phyloP scores from a whole-genome alignment of 2,113 vertebrate genomes.

The Nothoprocta pentlandii region DNA sequence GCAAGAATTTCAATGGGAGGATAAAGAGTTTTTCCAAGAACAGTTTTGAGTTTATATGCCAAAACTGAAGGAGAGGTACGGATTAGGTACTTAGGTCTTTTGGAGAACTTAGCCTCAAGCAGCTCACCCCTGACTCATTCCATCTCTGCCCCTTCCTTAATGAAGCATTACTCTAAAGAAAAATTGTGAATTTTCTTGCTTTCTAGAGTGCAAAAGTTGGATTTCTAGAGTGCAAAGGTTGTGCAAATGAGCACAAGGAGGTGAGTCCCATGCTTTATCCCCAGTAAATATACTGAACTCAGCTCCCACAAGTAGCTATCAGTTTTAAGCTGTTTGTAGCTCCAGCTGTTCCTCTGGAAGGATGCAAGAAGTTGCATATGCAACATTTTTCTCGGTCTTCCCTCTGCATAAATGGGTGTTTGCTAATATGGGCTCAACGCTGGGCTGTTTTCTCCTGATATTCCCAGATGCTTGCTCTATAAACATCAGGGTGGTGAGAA shows the following conservation, averaged over 20 bases:
- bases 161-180: neutral
- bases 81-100: neutral
- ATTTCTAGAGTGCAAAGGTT: neutral
- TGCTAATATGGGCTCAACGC: neutral
- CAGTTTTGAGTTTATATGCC: neutral
- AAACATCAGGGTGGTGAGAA: neutral
- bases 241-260: neutral
- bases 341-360: neutral
- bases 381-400: neutral
- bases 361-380: neutral
- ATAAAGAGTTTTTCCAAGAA: too few relatives aligned
- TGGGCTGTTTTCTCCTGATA: neutral
- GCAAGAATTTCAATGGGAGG: too few relatives aligned
- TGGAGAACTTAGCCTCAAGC: neutral
- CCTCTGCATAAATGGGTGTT: neutral
- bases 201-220: too few relatives aligned
- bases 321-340: neutral
- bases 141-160: neutral
- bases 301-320: neutral
- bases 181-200: too few relatives aligned
- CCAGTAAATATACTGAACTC: neutral
- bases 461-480: neutral
- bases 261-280: neutral
- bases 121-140: neutral
- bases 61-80: neutral